Base-by-base conservation (phyloP, 1,140 invertebrate genomes). In the Lysiphlebus fabarum region DNA sequence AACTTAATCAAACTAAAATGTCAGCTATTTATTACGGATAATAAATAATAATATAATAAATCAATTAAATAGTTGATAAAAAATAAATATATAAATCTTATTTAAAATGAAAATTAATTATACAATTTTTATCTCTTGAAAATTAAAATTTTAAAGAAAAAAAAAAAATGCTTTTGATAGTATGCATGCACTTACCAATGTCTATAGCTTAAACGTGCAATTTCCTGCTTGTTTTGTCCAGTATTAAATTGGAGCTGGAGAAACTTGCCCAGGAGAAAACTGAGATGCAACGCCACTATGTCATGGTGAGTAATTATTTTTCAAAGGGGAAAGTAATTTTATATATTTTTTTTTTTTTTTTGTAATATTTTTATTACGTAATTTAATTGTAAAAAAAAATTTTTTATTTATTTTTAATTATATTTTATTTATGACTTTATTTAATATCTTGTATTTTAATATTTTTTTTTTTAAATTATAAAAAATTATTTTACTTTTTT, bases 241-340 rank as follows among this genome's bases (percentile, higher is more conserved):
- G 88, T 82, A 85, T 90, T 81, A 91, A 90, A 81, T 83, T 90
- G 82, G 89, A 90, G 84, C 87, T 88, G 80, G 94, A 98, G 82
- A 98, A 98, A 84, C 83, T 97, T 77, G 91, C 91, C 69, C 91
- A 90, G 79, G 95, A 97, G 84, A 97, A 97, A 86, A 95, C 93
- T 70, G 94, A 96, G 85, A 96, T 97, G 88, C 93, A 96, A 79
- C 87, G 94, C 81, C 93, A 96, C 84, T 96, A 96, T 82, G 93
- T 96, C 67, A 96, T 96, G 93, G 92, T 95, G 82, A 91, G 90
- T 86, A 55, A 26, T 63, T 41, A 50, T 62, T 60, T 41, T 54
- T 14, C 14, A 10, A 12, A 34, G 26, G 41, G 43, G 57, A 51
- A 37, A 66, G 44, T 51, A 11, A 34, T 40, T 42, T 49, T 50